A percentile compares a stretch with the other conserved stretches of the same genome.
Evolutionary conservation across 2,888 invertebrate genomes (phyloP).

Genomic region (Alsophila aescularia): DNA sequence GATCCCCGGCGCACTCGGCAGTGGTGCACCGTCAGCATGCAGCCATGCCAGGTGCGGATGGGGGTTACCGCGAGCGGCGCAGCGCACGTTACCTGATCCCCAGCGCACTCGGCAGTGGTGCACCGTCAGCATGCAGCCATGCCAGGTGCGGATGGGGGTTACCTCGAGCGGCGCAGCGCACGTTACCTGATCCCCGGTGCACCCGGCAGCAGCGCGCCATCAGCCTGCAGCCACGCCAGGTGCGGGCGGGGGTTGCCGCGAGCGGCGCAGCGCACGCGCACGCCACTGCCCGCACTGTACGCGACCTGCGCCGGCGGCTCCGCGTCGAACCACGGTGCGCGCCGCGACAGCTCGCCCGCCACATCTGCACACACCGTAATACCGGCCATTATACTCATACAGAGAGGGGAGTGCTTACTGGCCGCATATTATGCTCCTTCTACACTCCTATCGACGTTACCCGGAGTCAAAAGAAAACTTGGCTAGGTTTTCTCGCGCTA

Average conservation of each 20-base stretch:
- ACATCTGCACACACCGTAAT: conserved; percentile 18
- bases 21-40: too few relatives aligned
- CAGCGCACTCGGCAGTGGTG: too few relatives aligned
- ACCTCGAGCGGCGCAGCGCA: conserved; percentile 33
- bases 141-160: conserved; percentile 53
- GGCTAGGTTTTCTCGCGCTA: too few relatives aligned
- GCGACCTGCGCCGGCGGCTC: conserved; percentile 60
- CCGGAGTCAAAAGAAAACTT: too few relatives aligned
- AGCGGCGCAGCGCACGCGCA: conserved; percentile 57
- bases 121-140: too few relatives aligned
- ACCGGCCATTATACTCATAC: too few relatives aligned
- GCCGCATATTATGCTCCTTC: too few relatives aligned
- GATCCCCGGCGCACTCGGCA: too few relatives aligned
- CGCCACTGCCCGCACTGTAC: conserved; percentile 50
- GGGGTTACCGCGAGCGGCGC: too few relatives aligned
- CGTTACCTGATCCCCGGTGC: conserved; percentile 50
- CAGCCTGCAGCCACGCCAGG: conserved; percentile 57
- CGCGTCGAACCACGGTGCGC: conserved; percentile 54
- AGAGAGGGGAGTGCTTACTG: too few relatives aligned
- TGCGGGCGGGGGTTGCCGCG: conserved; percentile 55
- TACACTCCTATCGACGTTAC: background rate
- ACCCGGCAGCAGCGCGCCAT: conserved; percentile 50
- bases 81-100: too few relatives aligned
- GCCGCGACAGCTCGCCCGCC: conserved; percentile 36
- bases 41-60: too few relatives aligned